Percentiles rank a stretch among this genome's conserved stretches.
phyloP scores from a whole-genome alignment of 2,797 vertebrate species.

The Balearica regulorum region DNA sequence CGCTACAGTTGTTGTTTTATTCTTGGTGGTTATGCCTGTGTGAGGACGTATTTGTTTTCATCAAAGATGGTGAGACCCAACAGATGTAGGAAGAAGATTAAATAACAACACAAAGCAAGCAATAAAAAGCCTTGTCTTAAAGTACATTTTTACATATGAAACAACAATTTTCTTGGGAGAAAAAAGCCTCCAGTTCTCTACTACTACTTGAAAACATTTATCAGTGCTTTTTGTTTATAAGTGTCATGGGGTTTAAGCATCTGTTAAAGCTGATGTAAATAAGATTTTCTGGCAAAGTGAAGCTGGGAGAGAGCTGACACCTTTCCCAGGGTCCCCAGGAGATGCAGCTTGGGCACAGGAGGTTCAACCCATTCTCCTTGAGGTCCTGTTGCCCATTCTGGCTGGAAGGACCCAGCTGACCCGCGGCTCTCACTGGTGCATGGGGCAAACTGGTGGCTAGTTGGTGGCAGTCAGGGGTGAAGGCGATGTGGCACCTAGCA shows the following conservation, averaged over 20 bases:
- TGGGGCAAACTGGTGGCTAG: rapidly evolving
- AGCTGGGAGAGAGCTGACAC: background rate
- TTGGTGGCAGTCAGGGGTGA: rapidly evolving
- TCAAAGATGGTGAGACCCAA: background rate
- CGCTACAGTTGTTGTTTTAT: rapidly evolving
- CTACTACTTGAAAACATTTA: background rate
- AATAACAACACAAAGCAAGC: background rate
- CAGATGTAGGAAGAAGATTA: slow-evolving; percentile 26
- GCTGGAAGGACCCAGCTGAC: background rate
- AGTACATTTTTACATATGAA: background rate
- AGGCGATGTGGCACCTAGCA: too few relatives aligned
- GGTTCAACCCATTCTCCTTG: rapidly evolving
- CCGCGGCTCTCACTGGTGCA: rapidly evolving
- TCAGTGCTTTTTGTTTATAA: background rate
- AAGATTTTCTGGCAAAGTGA: background rate
- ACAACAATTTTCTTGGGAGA: background rate
- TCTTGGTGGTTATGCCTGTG: background rate
- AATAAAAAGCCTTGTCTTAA: background rate
- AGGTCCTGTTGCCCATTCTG: background rate
- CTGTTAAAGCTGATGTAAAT: background rate
- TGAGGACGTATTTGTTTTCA: background rate
- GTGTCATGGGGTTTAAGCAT: background rate
- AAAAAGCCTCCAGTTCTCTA: background rate
- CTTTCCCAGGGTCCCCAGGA: background rate
- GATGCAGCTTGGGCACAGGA: background rate